phyloP scores from a whole-genome alignment of 2,113 vertebrate species.

The Peromyscus maniculatus region DNA sequence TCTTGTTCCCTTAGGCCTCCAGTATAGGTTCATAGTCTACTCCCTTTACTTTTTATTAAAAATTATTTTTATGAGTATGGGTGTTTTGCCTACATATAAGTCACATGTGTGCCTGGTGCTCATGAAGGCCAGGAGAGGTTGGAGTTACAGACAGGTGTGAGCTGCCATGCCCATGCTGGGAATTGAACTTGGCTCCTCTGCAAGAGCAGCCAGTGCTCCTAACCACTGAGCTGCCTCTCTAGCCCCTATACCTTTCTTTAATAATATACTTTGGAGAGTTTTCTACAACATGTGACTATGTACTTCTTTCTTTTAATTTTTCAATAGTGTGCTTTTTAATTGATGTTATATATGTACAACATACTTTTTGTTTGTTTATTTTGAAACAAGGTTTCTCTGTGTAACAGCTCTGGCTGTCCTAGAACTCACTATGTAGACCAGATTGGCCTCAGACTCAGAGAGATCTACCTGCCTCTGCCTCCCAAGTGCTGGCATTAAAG shows the following conservation, averaged over 20 bases:
- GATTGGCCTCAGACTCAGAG: not conserved
- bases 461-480: not conserved
- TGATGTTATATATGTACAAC: not conserved
- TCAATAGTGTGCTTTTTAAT: not conserved
- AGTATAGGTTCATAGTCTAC: not conserved
- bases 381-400: not conserved
- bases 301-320: slow-evolving; percentile 38
- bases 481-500: not conserved
- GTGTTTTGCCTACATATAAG: not conserved
- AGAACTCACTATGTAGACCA: not conserved
- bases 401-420: not conserved
- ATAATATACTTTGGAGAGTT: not conserved
- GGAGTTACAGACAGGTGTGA: not conserved
- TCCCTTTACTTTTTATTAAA: not conserved
- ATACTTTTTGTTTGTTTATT: not conserved
- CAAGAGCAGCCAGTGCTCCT: not conserved
- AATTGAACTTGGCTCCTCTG: not conserved
- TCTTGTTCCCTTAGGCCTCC: not conserved
- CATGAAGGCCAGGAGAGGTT: not conserved
- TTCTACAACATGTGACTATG: slow-evolving; percentile 8
- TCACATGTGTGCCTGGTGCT: not conserved
- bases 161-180: not conserved
- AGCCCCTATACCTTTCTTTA: not conserved
- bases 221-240: not conserved
- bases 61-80: not conserved